Evolutionary conservation across 1,140 invertebrate species (phyloP).

Genomic region (Zophobas morio): DNA sequence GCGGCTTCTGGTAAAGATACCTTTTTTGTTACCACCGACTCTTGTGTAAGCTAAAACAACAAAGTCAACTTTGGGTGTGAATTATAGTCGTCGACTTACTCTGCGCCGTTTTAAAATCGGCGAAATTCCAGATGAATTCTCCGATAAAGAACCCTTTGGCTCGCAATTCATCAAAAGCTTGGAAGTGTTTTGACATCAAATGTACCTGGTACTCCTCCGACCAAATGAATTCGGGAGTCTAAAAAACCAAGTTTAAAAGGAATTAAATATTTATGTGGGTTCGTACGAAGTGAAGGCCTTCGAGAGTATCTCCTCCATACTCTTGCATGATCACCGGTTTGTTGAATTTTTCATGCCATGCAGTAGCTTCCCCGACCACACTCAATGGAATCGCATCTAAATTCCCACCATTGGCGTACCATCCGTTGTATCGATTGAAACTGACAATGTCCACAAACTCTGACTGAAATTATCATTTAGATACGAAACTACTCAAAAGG

Average conservation of each 20-base stretch:
- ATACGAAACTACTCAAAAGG: not conserved
- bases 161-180: slow-evolving; percentile 90
- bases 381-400: slow-evolving; percentile 81
- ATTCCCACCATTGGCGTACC: slow-evolving; percentile 91
- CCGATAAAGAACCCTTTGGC: slow-evolving; percentile 88
- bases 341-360: slow-evolving; percentile 86
- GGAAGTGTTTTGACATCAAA: slow-evolving; percentile 88
- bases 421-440: slow-evolving; percentile 95
- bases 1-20: slow-evolving; percentile 88
- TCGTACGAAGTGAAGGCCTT: slow-evolving; percentile 82
- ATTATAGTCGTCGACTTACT: slow-evolving; percentile 50
- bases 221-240: slow-evolving; percentile 90
- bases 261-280: slow-evolving; percentile 26
- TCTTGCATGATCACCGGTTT: slow-evolving; percentile 96
- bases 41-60: slow-evolving; percentile 76
- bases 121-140: slow-evolving; percentile 99
- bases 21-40: slow-evolving; percentile 92
- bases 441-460: slow-evolving; percentile 90
- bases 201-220: slow-evolving; percentile 95
- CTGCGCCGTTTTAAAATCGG: slow-evolving; percentile 74
- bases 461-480: slow-evolving; percentile 66
- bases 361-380: slow-evolving; percentile 83
- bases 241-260: slow-evolving; percentile 53
- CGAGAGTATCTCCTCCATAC: slow-evolving; percentile 94
- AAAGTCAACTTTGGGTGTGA: not conserved